Evolutionary conservation across 2,888 invertebrate genomes (phyloP), one percentile per base, ranked within the genome.

Genomic region (Eupithecia subumbrata): DNA sequence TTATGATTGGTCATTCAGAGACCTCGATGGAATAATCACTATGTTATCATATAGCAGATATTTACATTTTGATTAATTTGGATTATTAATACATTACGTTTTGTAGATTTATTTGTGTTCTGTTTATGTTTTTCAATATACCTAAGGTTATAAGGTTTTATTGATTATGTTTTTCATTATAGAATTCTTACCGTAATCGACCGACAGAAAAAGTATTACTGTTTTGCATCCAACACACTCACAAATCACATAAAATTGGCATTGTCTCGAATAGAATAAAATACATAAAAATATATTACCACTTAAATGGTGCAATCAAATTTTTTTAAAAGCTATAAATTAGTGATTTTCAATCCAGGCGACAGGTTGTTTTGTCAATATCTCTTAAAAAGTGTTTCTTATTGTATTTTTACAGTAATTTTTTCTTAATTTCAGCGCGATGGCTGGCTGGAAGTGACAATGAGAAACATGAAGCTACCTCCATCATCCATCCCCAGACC

Each of bases 391-490:
- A n/a, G n/a, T 9, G 18, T 52, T 52, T 52, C n/a, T n/a, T n/a
- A 3, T 9, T 11, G 5, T 18, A 8, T 4, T 25, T 12, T 5
- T 1, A 56, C n/a, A 4, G n/a, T 0, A 40, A 11, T 12, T n/a
- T 66, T 3, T 72, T 45, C 40, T 5, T 45, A 40, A 1, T 69
- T 70, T n/a, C 85, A 95, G 95, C 89, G 94, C 0, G 95, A 95
- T 74, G 93, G 95, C 34, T 95, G 95, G 95, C 81, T 95, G 74
- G 95, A 95, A 84, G 96, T 96, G 22, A 97, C 97, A 37, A 96
- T 97, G 88, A 96, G 97, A 79, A 97, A 98, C 90, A 96, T 98
- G 86, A 97, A 97, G 79, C 94, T 98, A 72, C 96, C 98, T n/a
- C 97, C 98, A 0, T 96, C 96, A 71, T 96, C 96, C 56, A 97